Base-by-base conservation (phyloP, 2,888 invertebrate genomes). In the Liodrosophila aerea region DNA sequence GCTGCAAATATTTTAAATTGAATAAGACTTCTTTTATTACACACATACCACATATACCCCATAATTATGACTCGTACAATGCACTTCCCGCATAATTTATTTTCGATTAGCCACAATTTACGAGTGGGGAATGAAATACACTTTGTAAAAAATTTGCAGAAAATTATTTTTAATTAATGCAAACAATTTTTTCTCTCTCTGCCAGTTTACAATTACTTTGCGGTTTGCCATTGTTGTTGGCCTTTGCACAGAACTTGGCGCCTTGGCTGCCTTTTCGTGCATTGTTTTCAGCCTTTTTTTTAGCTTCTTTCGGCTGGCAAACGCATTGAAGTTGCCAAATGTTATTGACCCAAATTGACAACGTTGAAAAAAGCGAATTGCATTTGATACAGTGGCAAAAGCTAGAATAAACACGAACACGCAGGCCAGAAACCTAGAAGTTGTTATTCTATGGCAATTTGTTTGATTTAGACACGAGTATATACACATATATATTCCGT, bases 331-430 rank as follows among this genome's bases (percentile, higher is more conserved):
- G 69, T 70, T 82, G 81, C 82, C 83, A 82, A 82, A 76, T 82
- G 82, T 80, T 85, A 82, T 82, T 82, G 82, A 82, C 82, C 82
- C 74, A 82, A 73, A 77, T 81, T 66, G 66, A 63, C 54, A 59
- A 62, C 34, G 63, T 18, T 41, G 18, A 11, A 41, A 2, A 41
- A 41, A 41, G 27, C 34, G 33, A 41, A 50, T 53, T 58, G 56
- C 58, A 64, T 46, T 76, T 58, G 57, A 76, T 70, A 74, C 67
- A 71, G 27, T 60, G 40, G 59, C 49, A 45, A 56, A 52, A 58
- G n/a, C n/a, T n/a, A n/a, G n/a, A n/a, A n/a, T n/a, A n/a, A n/a
- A n/a, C n/a, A n/a, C n/a, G n/a, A n/a, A n/a, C n/a, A n/a, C n/a
- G n/a, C n/a, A n/a, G n/a, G n/a, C n/a, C n/a, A n/a, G n/a, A 45